Conservation (phyloP, 2,797 vertebrate species). For the Staurois parvus region DNA sequence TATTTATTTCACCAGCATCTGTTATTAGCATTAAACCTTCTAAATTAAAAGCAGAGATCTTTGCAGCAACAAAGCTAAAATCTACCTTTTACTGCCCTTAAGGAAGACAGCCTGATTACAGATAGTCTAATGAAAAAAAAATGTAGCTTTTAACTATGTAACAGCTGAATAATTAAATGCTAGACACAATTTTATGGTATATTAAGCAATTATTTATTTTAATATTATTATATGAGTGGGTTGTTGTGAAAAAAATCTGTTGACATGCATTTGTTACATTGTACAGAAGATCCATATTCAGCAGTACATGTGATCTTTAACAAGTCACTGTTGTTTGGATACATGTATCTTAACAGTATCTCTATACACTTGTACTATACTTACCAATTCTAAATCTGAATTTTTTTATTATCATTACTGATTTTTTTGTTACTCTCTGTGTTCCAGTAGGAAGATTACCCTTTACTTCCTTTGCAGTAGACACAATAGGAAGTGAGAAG, state of each 20-base stretch:
- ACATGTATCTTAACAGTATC: too few species aligned
- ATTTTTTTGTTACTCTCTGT: too few species aligned
- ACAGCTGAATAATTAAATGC: slow-evolving; percentile 47
- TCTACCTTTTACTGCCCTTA: slow-evolving; percentile 46
- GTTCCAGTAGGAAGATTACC: too few species aligned
- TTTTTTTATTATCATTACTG: too few species aligned
- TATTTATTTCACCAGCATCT: slow-evolving; percentile 53
- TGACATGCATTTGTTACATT: not conserved
- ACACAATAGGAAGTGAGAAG: too few species aligned
- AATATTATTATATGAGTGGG: not conserved
- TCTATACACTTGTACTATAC: too few species aligned
- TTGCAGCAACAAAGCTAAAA: slow-evolving; percentile 45
- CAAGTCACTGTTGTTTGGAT: too few species aligned
- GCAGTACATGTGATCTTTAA: too few species aligned
- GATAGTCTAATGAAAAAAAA: slow-evolving; percentile 33
- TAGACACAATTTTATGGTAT: slow-evolving; percentile 16
- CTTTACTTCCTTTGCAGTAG: too few species aligned
- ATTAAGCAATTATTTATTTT: slow-evolving; percentile 23
- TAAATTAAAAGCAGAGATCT: slow-evolving; percentile 53
- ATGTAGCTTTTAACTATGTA: slow-evolving; percentile 8
- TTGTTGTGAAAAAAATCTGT: not conserved
- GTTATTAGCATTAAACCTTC: slow-evolving; percentile 33
- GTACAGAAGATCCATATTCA: too few species aligned
- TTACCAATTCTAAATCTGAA: too few species aligned
- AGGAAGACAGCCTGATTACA: slow-evolving; percentile 32